Evolutionary conservation across 1,140 invertebrate species (phyloP).

Genomic region (Aphelenchoides besseyi): DNA sequence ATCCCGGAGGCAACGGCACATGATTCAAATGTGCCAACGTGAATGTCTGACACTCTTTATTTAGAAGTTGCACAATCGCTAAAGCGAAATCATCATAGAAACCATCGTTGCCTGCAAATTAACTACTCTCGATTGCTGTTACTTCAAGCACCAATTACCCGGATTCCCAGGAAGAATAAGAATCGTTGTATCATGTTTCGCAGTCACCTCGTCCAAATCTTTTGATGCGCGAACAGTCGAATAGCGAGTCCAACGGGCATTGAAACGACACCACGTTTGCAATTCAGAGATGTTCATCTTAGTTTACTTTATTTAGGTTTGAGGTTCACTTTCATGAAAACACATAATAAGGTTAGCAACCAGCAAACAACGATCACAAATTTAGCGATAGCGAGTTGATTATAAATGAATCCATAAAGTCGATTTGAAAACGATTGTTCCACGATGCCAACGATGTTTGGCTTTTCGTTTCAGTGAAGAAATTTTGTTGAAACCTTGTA

Average conservation of each 20-base stretch:
- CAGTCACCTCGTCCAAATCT: conserved; percentile 27
- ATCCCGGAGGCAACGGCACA: conserved; percentile 35
- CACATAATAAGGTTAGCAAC: too few species aligned
- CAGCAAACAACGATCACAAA: too few species aligned
- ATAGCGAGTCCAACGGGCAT: conserved; percentile 39
- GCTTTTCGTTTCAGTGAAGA: too few species aligned
- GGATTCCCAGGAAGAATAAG: conserved; percentile 50
- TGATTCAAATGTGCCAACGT: conserved; percentile 50
- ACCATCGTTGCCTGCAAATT: conserved; percentile 38
- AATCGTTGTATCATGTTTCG: conserved; percentile 21
- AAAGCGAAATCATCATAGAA: conserved; percentile 45
- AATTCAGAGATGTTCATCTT: conserved; percentile 11
- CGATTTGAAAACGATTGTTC: too few species aligned
- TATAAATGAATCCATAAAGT: too few species aligned
- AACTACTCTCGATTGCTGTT: conserved; percentile 13
- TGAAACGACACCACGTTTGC: conserved; percentile 22
- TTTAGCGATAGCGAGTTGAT: too few species aligned
- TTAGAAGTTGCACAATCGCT: conserved; percentile 22
- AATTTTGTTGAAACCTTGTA: too few species aligned
- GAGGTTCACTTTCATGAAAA: too few species aligned
- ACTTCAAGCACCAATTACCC: conserved; percentile 18
- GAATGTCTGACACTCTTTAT: conserved; percentile 32
- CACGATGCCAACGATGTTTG: too few species aligned
- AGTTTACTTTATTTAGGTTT: too few species aligned
- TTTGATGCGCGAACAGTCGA: conserved; percentile 36